These are phyloP conservation scores for Peromyscus californicus DNA, from an alignment of 2,113 vertebrate genomes.

Conservation along the genomic window DNA sequence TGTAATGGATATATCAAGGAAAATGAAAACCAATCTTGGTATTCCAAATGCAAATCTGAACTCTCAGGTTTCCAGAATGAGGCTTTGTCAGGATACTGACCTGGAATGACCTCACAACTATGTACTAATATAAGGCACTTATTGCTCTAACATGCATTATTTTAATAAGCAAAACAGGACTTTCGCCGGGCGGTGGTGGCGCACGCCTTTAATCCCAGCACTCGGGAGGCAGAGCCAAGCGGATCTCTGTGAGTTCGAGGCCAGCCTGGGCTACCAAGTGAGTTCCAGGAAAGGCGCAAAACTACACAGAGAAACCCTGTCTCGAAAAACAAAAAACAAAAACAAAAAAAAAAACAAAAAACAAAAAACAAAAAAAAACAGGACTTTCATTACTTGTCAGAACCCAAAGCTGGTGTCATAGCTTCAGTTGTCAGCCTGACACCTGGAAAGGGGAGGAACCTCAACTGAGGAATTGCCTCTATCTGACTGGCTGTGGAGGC, in stretches of 20 bases:
- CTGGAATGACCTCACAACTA: constrained; percentile 58
- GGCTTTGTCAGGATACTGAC: constrained; percentile 27
- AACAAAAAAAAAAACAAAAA: too few relatives aligned
- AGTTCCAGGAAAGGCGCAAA: too few relatives aligned
- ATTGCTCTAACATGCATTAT: not conserved
- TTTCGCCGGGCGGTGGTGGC: too few relatives aligned
- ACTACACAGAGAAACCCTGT: too few relatives aligned
- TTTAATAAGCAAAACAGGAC: constrained; percentile 54
- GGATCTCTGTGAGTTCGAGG: too few relatives aligned
- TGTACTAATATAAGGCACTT: constrained; percentile 40
- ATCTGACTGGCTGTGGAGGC: not conserved
- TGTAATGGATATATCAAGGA: constrained; percentile 47
- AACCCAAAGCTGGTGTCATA: constrained; percentile 28
- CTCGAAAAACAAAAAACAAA: too few relatives aligned
- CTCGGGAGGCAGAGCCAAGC: too few relatives aligned
- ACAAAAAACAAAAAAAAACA: too few relatives aligned
- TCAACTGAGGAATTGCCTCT: not conserved
- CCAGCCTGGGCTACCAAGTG: too few relatives aligned
- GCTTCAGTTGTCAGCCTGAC: not conserved
- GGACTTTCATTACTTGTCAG: not conserved
- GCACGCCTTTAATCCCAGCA: too few relatives aligned
- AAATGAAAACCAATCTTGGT: constrained; percentile 56
- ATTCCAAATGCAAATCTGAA: constrained; percentile 42
- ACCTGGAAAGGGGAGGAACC: not conserved
- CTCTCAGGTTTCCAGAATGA: constrained; percentile 53